Base-by-base conservation (phyloP, 2,888 invertebrate species). In the Eulithis testata region DNA sequence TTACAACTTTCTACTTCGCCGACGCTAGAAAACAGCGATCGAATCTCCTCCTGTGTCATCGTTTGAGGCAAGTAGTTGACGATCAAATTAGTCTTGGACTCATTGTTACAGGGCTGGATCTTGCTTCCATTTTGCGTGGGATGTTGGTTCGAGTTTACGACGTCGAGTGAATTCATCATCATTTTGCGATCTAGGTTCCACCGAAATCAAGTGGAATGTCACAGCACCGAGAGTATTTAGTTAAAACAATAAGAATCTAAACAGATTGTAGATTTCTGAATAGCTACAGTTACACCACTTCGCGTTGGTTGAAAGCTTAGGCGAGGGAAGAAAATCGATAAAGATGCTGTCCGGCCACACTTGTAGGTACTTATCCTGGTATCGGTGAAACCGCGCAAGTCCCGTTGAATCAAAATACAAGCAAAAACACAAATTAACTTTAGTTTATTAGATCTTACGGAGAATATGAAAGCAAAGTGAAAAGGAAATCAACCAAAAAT, bases 1-100 rank as follows among this genome's bases (percentile, higher is more conserved):
- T 99, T 99, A 95, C 99, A 99, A 89, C 98, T 98, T 93, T 99
- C 99, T 76, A 99, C 97, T 91, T 98, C 98, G 76, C 99, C 98
- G 86, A 99, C 97, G 87, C 97, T 97, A 67, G 97, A 97, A 92
- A 99, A 99, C 73, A 99, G 94, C 66, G 98, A 97, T 76, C 98
- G 95, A 76, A 99, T 98, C 92, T 98, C 98, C 87, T 98, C 98
- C 91, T 99, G 98, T 70, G 97, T 97, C 97, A 99, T 99, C 68
- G 98, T 99, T 94, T 99, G 99, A 76, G 99, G 99, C 89, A 99
- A 95, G 93, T 99, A 99, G 94, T 99, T 99, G 80, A 99, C 99
- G 90, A 99, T 99, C 78, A 99, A 95, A 94, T 99, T 99, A 78
- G 99, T 99, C 94, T 98, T 98, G 74, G 97, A 98, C 93, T 98